phyloP scores from a whole-genome alignment of 2,113 vertebrate genomes.

The Acanthochromis polyacanthus region DNA sequence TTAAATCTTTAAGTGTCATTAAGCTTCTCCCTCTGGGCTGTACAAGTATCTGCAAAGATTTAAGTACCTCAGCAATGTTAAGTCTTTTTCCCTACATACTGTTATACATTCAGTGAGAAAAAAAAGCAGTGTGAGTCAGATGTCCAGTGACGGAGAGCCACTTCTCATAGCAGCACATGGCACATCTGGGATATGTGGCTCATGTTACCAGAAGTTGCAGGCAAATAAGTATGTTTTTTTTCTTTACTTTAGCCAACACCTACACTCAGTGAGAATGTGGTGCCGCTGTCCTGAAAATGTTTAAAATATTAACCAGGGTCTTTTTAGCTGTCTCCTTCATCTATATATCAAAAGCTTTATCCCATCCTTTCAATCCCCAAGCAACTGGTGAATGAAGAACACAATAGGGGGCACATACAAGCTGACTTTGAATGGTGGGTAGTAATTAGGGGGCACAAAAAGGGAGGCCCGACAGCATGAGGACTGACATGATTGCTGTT shows the following conservation, averaged over 20 bases:
- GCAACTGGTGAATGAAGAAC: slow-evolving; percentile 5
- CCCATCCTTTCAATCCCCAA: slow-evolving; percentile 11
- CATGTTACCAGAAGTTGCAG: background rate
- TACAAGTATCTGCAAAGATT: slow-evolving; percentile 42
- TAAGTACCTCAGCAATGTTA: slow-evolving; percentile 64
- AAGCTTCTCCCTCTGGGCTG: slow-evolving; percentile 28
- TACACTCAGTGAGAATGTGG: slow-evolving; percentile 4
- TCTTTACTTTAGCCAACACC: slow-evolving; percentile 1
- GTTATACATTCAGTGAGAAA: slow-evolving; percentile 14
- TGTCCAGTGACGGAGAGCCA: slow-evolving; percentile 6
- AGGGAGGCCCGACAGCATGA: slow-evolving; percentile 34
- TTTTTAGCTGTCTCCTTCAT: slow-evolving; percentile 9
- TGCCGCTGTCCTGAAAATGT: slow-evolving; percentile 25
- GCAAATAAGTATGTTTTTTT: background rate
- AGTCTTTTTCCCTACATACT: slow-evolving; percentile 24
- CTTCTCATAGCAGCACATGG: background rate
- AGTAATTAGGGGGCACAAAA: slow-evolving; percentile 47
- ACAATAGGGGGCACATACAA: slow-evolving; percentile 30
- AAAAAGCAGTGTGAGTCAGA: slow-evolving; percentile 21
- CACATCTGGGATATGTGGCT: slow-evolving; percentile 28
- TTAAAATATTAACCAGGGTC: slow-evolving; percentile 24
- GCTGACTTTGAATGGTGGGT: slow-evolving; percentile 28
- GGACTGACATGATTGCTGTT: slow-evolving; percentile 24
- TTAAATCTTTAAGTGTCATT: slow-evolving; percentile 51
- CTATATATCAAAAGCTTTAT: slow-evolving; percentile 29